Evolutionary conservation across 64 coral and sea anemone species (phyloP).

Genomic region (Stichodactyla helianthus): DNA sequence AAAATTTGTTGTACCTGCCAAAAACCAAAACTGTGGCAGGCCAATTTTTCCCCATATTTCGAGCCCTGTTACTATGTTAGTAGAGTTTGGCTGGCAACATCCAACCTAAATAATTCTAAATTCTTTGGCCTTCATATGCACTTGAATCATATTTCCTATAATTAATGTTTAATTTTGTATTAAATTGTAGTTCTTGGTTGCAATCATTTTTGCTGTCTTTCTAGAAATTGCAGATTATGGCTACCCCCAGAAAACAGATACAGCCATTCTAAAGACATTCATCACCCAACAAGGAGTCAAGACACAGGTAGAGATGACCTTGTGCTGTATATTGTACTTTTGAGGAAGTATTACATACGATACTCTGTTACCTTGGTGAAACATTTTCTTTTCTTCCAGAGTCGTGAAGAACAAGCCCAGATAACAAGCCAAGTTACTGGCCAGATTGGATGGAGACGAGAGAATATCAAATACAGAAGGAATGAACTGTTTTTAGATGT

Average conservation of each 20-base stretch:
- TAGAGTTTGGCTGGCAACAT: too few species aligned
- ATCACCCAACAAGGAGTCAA: constrained; percentile 99
- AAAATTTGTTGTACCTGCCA: too few species aligned
- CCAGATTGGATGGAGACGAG: constrained; percentile 98
- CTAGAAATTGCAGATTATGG: constrained; percentile 99
- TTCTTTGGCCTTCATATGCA: too few species aligned
- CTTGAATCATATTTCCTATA: too few species aligned
- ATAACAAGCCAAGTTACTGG: constrained; percentile 98
- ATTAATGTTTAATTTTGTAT: too few species aligned
- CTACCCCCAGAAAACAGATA: constrained; percentile 98
- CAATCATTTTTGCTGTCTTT: neutral
- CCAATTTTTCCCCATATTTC: too few species aligned
- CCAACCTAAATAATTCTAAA: too few species aligned
- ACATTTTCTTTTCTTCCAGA: constrained; percentile 42
- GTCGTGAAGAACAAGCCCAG: constrained; percentile 93
- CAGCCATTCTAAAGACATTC: constrained; percentile 97
- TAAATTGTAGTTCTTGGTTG: too few species aligned
- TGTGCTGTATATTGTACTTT: too few species aligned
- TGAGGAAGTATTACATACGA: too few species aligned
- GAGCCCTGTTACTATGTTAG: too few species aligned
- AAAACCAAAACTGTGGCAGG: too few species aligned
- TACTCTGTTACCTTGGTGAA: neutral
- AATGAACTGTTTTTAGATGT: constrained; percentile 99
- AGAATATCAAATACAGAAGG: constrained; percentile 93
- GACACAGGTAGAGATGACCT: constrained; percentile 55